Evolutionary conservation across 2,113 vertebrate genomes (phyloP).

Genomic region (Mirza zaza): DNA sequence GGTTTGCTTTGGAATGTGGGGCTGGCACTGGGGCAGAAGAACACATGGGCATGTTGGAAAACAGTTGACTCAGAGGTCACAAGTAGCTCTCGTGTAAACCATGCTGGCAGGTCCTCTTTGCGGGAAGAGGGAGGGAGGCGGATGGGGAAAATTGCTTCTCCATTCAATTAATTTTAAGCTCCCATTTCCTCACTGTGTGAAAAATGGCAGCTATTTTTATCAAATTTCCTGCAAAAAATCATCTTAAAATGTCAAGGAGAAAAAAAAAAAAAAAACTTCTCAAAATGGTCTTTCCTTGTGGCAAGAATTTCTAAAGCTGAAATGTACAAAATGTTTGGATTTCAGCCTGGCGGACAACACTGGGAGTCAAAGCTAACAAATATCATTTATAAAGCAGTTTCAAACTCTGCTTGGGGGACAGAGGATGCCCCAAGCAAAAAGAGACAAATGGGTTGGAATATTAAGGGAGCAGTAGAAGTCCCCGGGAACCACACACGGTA

Average conservation of each 20-base stretch:
- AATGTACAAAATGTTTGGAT: neutral
- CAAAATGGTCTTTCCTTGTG: neutral
- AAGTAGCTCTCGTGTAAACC: neutral
- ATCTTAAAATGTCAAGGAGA: too few relatives aligned
- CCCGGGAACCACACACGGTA: accelerated
- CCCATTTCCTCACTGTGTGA: neutral
- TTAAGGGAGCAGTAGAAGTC: too few relatives aligned
- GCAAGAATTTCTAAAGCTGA: neutral
- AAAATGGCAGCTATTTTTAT: too few relatives aligned
- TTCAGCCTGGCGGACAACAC: neutral
- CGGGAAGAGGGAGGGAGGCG: neutral
- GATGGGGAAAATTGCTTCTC: neutral
- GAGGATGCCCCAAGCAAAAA: neutral
- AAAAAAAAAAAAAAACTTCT: neutral
- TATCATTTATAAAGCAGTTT: neutral
- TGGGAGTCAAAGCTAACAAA: neutral
- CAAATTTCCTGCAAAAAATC: too few relatives aligned
- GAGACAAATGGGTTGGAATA: accelerated
- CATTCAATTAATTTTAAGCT: neutral
- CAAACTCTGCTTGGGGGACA: too few relatives aligned
- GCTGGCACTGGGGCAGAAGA: neutral
- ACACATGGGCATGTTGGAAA: neutral
- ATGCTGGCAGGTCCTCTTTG: neutral
- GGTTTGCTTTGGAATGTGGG: neutral
- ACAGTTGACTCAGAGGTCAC: neutral